Evolutionary conservation across 23 tunicate species (phyloP).

Genomic region (Corella eumyota): DNA sequence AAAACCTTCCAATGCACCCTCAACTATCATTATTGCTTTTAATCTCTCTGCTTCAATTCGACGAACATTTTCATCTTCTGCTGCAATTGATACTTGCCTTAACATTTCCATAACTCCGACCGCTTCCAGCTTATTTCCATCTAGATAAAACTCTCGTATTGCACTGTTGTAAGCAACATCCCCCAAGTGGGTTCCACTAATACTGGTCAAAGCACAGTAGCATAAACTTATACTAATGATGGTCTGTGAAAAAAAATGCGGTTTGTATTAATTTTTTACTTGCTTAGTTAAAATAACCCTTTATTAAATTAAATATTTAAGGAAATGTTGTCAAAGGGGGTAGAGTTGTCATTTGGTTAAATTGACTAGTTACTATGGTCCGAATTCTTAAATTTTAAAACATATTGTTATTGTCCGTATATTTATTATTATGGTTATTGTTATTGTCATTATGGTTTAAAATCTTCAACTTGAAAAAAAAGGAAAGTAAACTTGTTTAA

Average conservation of each 20-base stretch:
- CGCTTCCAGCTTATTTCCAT: slow-evolving; percentile 65
- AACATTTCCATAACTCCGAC: slow-evolving; percentile 47
- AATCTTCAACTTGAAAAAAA: no score
- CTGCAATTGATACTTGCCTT: slow-evolving; percentile 36
- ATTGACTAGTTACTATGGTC: no score
- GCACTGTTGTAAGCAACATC: slow-evolving; percentile 39
- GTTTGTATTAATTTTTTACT: not conserved
- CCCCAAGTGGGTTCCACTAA: slow-evolving; percentile 53
- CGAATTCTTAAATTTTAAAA: no score
- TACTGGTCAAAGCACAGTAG: slow-evolving; percentile 40
- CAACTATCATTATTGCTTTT: slow-evolving; percentile 65
- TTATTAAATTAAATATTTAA: no score
- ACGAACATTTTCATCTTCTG: slow-evolving; percentile 51
- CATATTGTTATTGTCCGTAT: no score
- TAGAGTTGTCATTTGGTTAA: no score
- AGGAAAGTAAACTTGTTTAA: no score
- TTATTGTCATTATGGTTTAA: no score
- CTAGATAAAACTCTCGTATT: slow-evolving; percentile 65
- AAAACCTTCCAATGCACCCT: slow-evolving; percentile 32
- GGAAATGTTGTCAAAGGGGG: no score
- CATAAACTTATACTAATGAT: slow-evolving; percentile 68
- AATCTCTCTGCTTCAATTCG: slow-evolving; percentile 45
- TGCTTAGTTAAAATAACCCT: no score
- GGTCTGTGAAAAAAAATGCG: slow-evolving; percentile 23
- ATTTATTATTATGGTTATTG: no score